These are phyloP conservation scores for Okamejei kenojei DNA, from an alignment of 2,797 vertebrate species.

Conservation along the genomic window DNA sequence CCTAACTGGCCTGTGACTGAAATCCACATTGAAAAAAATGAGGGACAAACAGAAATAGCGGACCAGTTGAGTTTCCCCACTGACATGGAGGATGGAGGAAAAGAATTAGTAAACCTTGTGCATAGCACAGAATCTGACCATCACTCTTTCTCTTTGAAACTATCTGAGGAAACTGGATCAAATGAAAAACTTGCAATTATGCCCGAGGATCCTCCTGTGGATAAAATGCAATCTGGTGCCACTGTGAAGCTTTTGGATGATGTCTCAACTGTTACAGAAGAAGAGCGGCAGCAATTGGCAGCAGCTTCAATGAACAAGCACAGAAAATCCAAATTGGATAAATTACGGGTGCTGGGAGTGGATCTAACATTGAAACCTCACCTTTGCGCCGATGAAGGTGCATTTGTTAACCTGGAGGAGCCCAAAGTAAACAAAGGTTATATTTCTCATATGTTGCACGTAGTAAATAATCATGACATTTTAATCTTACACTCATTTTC, in stretches of 20 bases:
- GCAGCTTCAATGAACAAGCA: constrained; percentile 49
- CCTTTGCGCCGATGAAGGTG: constrained; percentile 66
- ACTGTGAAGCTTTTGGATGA: background rate
- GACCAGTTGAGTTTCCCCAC: background rate
- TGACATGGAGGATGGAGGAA: background rate
- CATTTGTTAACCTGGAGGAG: constrained; percentile 77
- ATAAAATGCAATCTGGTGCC: background rate
- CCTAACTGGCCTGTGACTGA: background rate
- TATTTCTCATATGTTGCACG: background rate
- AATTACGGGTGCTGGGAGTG: constrained; percentile 78
- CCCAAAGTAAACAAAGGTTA: constrained; percentile 69
- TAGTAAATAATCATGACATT: background rate
- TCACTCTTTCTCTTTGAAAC: constrained; percentile 2
- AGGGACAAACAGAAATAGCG: background rate
- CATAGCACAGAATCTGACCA: background rate
- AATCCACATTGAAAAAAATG: background rate
- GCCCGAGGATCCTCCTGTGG: background rate
- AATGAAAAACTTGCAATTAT: background rate
- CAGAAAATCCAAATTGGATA: constrained; percentile 68
- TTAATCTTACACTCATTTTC: background rate
- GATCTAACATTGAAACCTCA: constrained; percentile 73
- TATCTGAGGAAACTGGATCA: constrained; percentile 13
- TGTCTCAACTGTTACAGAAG: background rate
- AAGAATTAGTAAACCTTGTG: background rate
- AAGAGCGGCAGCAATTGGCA: constrained; percentile 31